Conservation (phyloP, 2,113 vertebrate genomes). For the Ctenomys sociabilis region DNA sequence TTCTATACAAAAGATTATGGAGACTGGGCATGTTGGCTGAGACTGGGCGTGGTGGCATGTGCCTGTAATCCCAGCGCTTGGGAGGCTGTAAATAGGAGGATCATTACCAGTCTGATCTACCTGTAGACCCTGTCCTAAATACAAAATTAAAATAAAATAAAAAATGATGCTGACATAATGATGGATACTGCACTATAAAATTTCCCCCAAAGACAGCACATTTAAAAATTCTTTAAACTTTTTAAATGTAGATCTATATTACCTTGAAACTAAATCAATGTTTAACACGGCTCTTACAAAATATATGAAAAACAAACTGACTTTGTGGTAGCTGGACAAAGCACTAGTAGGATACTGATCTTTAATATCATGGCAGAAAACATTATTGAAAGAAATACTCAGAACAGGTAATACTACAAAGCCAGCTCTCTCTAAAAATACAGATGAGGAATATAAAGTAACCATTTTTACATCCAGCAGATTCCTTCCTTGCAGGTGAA, state of each 20-base stretch:
- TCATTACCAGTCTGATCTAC: too few species aligned
- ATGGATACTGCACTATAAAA: not conserved
- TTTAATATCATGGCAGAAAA: not conserved
- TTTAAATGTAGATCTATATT: conserved; percentile 8
- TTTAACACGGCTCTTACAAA: not conserved
- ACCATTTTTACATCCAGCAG: not conserved
- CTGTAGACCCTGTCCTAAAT: too few species aligned
- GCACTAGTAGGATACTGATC: not conserved
- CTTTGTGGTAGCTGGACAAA: not conserved
- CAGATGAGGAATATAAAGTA: not conserved
- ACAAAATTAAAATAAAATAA: too few species aligned
- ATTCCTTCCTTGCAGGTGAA: not conserved
- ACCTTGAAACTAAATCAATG: not conserved
- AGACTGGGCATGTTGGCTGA: too few species aligned
- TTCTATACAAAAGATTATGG: conserved; percentile 24
- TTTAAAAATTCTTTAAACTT: not conserved
- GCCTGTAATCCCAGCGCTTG: too few species aligned
- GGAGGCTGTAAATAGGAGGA: too few species aligned
- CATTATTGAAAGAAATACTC: not conserved
- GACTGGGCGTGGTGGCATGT: too few species aligned
- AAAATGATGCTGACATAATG: not conserved
- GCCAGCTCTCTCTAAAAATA: conserved; percentile 1
- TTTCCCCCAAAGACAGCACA: not conserved
- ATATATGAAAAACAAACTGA: not conserved
- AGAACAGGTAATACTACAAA: not conserved